Percentiles rank a stretch among this genome's conserved stretches.
These are phyloP conservation scores for Ischnus inquisitorius DNA, from an alignment of 2,888 invertebrate species.

Conservation along the genomic window DNA sequence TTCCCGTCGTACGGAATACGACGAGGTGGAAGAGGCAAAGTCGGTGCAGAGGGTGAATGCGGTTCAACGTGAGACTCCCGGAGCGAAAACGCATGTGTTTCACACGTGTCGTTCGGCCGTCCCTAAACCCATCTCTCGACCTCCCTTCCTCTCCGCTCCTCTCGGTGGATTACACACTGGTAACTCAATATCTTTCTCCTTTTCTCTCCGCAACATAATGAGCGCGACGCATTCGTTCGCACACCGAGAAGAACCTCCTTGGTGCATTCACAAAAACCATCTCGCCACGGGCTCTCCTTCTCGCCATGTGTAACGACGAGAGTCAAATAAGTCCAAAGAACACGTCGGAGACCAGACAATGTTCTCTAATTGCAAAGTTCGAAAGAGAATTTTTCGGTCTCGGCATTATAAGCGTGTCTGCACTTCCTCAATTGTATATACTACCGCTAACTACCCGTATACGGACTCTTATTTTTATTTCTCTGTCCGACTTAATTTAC, in stretches of 20 bases:
- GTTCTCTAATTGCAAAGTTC: slow-evolving; percentile 69
- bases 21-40: slow-evolving; percentile 58
- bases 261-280: slow-evolving; percentile 67
- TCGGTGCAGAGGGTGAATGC: slow-evolving; percentile 17
- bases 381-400: slow-evolving; percentile 31
- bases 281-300: slow-evolving; percentile 59
- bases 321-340: slow-evolving; percentile 21
- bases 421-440: slow-evolving; percentile 50
- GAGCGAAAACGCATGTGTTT: slow-evolving; percentile 77
- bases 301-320: slow-evolving; percentile 64
- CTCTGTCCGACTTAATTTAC: slow-evolving; percentile 22
- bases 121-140: background rate
- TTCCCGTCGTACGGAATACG: slow-evolving; percentile 45
- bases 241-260: slow-evolving; percentile 43
- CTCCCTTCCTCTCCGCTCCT: no score
- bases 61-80: slow-evolving; percentile 73
- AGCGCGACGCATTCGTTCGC: slow-evolving; percentile 49
- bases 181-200: slow-evolving; percentile 35
- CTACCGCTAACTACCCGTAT: slow-evolving; percentile 36
- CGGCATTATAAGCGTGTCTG: slow-evolving; percentile 42
- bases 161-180: background rate
- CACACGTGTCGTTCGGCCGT: slow-evolving; percentile 74
- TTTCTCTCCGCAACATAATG: slow-evolving; percentile 4
- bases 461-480: slow-evolving; percentile 46
- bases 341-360: slow-evolving; percentile 64